Evolutionary conservation across 2,797 vertebrate species (phyloP), one percentile per base, ranked within the genome.

Genomic region (Hydrolagus colliei): DNA sequence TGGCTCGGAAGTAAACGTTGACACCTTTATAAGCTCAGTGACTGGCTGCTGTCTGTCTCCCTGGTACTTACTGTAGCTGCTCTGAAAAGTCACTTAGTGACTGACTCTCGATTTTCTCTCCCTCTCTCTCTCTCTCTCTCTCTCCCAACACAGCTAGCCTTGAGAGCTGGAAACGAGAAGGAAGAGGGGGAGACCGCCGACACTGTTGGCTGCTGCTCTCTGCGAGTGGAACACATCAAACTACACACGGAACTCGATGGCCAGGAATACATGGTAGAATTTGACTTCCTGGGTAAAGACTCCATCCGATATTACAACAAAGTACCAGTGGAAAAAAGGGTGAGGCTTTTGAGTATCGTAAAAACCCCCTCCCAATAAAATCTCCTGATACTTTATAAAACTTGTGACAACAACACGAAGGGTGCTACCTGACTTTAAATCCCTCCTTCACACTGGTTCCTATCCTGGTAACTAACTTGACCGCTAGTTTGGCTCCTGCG

Each of bases 301-400:
- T 98, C 97, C 88, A 98, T 98, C 90, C 96, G 96, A 92, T 98
- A 99, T 91, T 98, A 98, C 93, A 99, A 99, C 93, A 98, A 97
- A 90, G 97, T 98, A 87, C 97, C 97, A 0, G 97, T 98, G 90
- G 97, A 99, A 89, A 99, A 98, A 90, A 95, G 97, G 94, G 97
- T 98, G 89, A 95, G 96, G 86, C 77, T 61, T 12, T 77, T 88
- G 27, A 71, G 41, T 52, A 3, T 52, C 6, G 41, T 52, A 6
- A 52, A 52, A 52, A 2, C 2, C 41, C 41, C 41, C 41, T 27
- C 27, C 27, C 27, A 27, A 27, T 27, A 27, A 27, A 52, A 52
- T 52, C 41, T 52, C 41, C 41, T 52, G 3, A 52, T 6, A 52
- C 41, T 52, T 52, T 0, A 52, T 52, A 52, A 52, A 52, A 52